Evolutionary conservation across 2,888 invertebrate genomes (phyloP).

Genomic region (Eilema griseolum): DNA sequence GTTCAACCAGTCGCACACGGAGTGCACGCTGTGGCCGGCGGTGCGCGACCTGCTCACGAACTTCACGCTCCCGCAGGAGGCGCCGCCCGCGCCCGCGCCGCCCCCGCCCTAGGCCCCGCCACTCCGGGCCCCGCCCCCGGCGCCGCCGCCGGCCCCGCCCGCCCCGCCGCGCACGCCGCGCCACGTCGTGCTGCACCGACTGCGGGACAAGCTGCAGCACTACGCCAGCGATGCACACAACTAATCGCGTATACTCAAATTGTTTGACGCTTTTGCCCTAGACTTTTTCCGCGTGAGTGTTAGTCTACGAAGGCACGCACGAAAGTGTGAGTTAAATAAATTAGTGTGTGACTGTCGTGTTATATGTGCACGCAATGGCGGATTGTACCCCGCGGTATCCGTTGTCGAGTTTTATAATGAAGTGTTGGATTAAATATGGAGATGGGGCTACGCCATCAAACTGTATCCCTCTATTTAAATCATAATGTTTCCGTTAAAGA

Average conservation of each 20-base stretch:
- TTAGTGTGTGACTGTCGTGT: neutral
- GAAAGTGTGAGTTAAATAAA: neutral
- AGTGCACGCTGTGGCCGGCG: conserved; percentile 97
- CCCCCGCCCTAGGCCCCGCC: conserved; percentile 21
- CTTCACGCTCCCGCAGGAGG: conserved; percentile 93
- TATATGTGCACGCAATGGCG: neutral
- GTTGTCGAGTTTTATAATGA: neutral
- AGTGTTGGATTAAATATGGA: neutral
- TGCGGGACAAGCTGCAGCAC: conserved; percentile 14
- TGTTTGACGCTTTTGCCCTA: neutral
- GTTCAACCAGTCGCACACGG: conserved; percentile 91
- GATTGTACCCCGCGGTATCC: neutral
- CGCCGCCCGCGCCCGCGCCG: conserved; percentile 84
- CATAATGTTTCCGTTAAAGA: no score
- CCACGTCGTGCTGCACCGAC: conserved; percentile 9
- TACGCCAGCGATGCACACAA: neutral
- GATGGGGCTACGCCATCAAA: neutral
- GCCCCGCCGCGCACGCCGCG: conserved; percentile 10
- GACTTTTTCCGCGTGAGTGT: neutral
- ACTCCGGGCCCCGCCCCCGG: conserved; percentile 3
- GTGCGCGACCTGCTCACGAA: conserved; percentile 95
- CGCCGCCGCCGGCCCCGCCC: neutral
- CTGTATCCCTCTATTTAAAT: neutral
- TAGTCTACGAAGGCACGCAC: neutral
- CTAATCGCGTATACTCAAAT: neutral